These are phyloP conservation scores for Amblyornis subalaris DNA, from an alignment of 2,113 vertebrate species.

Conservation along the genomic window DNA sequence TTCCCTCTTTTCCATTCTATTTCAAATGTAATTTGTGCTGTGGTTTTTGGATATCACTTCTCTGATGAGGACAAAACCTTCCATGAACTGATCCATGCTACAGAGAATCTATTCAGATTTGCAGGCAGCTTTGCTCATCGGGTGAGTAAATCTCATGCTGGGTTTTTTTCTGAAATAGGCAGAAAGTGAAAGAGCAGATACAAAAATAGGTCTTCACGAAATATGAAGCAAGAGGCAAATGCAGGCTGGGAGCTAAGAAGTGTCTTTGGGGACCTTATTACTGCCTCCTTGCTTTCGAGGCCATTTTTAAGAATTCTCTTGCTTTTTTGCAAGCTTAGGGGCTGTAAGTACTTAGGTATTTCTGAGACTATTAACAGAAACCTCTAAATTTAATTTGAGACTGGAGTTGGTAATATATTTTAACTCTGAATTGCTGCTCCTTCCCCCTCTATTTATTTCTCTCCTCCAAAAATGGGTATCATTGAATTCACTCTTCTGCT, in stretches of 20 bases:
- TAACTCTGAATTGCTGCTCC: background rate
- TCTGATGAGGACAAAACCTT: conserved; percentile 54
- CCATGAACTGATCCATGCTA: conserved; percentile 36
- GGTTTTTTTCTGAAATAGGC: background rate
- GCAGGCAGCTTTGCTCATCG: background rate
- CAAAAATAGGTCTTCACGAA: background rate
- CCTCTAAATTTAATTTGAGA: background rate
- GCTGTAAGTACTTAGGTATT: background rate
- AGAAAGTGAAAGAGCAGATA: background rate
- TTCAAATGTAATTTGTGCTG: conserved; percentile 52
- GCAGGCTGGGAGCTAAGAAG: background rate
- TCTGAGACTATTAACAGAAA: background rate
- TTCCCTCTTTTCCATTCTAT: conserved; percentile 38
- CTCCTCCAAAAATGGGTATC: background rate
- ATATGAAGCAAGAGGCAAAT: background rate
- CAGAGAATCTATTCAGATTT: background rate
- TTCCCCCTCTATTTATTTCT: background rate
- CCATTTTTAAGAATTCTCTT: background rate
- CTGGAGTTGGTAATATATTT: background rate
- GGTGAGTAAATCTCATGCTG: background rate
- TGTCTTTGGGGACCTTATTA: background rate
- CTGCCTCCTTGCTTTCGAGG: background rate
- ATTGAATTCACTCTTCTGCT: background rate
- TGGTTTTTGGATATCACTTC: conserved; percentile 57
- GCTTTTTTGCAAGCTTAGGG: background rate